phyloP scores from a whole-genome alignment of 2,113 vertebrate species.

The Protobothrops mucrosquamatus region DNA sequence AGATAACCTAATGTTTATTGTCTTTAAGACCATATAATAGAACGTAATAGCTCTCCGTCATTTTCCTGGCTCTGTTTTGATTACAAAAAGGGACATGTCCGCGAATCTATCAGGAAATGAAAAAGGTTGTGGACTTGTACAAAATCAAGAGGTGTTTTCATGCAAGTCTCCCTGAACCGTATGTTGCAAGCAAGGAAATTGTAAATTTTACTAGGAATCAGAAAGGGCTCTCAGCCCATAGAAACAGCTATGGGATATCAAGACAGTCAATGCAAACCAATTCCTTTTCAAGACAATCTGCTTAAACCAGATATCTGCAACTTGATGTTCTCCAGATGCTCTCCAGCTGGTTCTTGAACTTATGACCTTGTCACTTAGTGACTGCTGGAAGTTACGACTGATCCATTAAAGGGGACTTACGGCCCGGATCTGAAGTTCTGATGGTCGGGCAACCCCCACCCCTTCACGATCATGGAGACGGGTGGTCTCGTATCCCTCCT shows the following conservation, averaged over 20 bases:
- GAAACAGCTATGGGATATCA: background rate
- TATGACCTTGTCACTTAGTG: too few species aligned
- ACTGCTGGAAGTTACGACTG: too few species aligned
- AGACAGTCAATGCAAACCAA: background rate
- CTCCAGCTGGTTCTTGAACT: background rate
- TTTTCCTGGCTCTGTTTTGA: slow-evolving; percentile 65
- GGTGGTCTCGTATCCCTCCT: too few species aligned
- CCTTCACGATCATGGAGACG: too few species aligned
- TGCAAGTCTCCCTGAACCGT: background rate
- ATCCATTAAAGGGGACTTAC: too few species aligned
- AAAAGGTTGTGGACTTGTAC: slow-evolving; percentile 42
- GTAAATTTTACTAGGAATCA: slow-evolving; percentile 19
- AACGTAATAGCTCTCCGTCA: slow-evolving; percentile 66
- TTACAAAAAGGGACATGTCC: slow-evolving; percentile 63
- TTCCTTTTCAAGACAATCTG: background rate
- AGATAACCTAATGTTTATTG: slow-evolving; percentile 77
- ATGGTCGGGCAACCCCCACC: too few species aligned
- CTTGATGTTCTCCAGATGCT: background rate
- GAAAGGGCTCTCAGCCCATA: slow-evolving; percentile 11
- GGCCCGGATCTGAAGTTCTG: too few species aligned
- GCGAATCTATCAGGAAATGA: slow-evolving; percentile 25
- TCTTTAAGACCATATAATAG: slow-evolving; percentile 66
- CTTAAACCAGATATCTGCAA: background rate
- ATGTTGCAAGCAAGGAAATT: slow-evolving; percentile 26
- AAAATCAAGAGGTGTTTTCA: slow-evolving; percentile 52